phyloP scores from a whole-genome alignment of 2,113 vertebrate species.

The Neofelis nebulosa region DNA sequence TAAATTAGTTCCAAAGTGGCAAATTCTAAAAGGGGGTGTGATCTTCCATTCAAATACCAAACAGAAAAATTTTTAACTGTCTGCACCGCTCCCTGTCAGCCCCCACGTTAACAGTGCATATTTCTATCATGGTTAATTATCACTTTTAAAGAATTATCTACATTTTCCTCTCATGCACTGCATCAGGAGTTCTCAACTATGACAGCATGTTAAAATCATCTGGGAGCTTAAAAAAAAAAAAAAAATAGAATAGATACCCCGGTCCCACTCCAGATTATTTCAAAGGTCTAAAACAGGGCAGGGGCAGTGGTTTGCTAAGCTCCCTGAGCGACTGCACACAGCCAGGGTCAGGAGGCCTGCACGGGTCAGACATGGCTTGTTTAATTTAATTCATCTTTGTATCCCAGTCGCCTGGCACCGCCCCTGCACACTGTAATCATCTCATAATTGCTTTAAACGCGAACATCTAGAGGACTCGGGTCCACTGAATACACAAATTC shows the following conservation, averaged over 20 bases:
- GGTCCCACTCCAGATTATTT: neutral
- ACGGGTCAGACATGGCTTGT: neutral
- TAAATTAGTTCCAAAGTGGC: neutral
- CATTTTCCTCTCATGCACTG: neutral
- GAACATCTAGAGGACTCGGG: neutral
- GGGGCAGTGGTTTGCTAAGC: rapidly evolving
- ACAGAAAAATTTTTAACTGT: neutral
- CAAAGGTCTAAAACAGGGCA: neutral
- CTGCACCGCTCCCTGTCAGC: neutral
- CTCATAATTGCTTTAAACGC: neutral
- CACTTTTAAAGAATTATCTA: neutral
- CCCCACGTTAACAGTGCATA: neutral
- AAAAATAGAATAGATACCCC: neutral
- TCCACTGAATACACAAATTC: neutral
- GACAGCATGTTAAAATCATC: neutral
- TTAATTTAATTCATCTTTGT: neutral
- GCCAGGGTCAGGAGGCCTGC: neutral
- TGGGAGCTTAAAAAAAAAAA: neutral
- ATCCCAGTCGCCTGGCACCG: too few species aligned
- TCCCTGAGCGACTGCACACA: neutral
- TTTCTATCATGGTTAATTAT: neutral
- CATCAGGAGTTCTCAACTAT: neutral
- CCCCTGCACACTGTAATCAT: neutral
- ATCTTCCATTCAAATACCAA: neutral
- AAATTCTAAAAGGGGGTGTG: neutral